Conservation (phyloP, 2,797 vertebrate species). For the Acrossocheilus wenchowensis region DNA sequence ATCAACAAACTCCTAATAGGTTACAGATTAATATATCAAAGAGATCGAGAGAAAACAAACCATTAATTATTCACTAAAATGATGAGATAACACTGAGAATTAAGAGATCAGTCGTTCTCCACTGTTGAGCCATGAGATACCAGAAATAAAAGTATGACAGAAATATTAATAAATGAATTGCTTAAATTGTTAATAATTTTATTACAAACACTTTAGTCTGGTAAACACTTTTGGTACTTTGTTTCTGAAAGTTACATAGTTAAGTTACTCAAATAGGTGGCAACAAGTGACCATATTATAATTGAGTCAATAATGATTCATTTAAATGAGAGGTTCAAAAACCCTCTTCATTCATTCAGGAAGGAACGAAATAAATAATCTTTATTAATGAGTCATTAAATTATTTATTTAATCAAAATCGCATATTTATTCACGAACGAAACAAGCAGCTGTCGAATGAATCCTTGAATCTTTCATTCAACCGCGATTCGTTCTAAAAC, state of each 20-base stretch:
- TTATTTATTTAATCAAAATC: neutral
- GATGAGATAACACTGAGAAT: constrained; percentile 1
- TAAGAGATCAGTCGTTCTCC: neutral
- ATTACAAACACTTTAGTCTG: neutral
- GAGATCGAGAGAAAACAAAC: neutral
- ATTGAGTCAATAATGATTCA: neutral
- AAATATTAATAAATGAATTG: too few species aligned
- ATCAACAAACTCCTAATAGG: constrained; percentile 82
- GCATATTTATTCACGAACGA: neutral
- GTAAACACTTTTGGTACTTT: neutral
- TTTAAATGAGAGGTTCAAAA: too few species aligned
- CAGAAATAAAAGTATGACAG: neutral
- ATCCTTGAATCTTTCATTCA: neutral
- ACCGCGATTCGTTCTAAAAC: neutral
- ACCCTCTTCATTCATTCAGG: neutral
- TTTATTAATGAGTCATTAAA: neutral
- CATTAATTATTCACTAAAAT: neutral
- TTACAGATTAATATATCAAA: constrained; percentile 14
- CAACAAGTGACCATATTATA: neutral
- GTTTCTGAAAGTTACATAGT: too few species aligned
- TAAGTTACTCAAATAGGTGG: neutral
- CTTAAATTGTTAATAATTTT: neutral
- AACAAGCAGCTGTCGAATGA: neutral
- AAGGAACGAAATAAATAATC: too few species aligned
- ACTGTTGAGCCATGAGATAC: neutral